Evolutionary conservation across 2,113 vertebrate genomes (phyloP).

Genomic region (Apeltes quadracus): DNA sequence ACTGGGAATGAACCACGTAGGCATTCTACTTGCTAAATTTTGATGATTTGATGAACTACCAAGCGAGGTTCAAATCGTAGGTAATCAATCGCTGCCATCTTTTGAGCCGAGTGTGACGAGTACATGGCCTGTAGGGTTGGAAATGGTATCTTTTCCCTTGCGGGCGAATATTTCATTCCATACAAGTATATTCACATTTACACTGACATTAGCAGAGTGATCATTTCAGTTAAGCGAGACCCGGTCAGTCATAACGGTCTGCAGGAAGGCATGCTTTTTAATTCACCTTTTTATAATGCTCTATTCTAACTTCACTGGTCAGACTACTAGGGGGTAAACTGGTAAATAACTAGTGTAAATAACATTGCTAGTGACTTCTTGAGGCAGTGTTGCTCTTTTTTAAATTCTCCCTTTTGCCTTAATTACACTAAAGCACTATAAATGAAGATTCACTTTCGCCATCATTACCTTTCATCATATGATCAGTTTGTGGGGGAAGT

Average conservation of each 20-base stretch:
- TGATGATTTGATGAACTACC: not conserved
- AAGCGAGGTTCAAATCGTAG: not conserved
- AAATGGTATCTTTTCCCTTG: not conserved
- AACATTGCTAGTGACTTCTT: not conserved
- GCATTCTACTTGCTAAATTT: not conserved
- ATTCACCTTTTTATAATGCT: not conserved
- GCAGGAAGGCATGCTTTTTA: not conserved
- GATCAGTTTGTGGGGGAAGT: not conserved
- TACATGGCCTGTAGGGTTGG: not conserved
- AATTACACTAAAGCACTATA: not conserved
- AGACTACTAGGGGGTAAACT: not conserved
- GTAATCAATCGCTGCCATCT: slow-evolving; percentile 21
- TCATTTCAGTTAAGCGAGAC: not conserved
- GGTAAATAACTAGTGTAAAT: not conserved
- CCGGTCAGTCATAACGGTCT: not conserved
- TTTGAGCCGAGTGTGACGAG: slow-evolving; percentile 7
- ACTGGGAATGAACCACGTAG: not conserved
- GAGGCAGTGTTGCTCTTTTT: not conserved
- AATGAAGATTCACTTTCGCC: not conserved
- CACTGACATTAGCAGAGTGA: not conserved
- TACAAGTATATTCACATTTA: not conserved
- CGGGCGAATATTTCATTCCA: not conserved
- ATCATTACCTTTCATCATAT: not conserved
- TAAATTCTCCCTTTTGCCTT: not conserved
- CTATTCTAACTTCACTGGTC: not conserved